phyloP scores from a whole-genome alignment of 1,140 invertebrate genomes.

The Drosophila navojoa region DNA sequence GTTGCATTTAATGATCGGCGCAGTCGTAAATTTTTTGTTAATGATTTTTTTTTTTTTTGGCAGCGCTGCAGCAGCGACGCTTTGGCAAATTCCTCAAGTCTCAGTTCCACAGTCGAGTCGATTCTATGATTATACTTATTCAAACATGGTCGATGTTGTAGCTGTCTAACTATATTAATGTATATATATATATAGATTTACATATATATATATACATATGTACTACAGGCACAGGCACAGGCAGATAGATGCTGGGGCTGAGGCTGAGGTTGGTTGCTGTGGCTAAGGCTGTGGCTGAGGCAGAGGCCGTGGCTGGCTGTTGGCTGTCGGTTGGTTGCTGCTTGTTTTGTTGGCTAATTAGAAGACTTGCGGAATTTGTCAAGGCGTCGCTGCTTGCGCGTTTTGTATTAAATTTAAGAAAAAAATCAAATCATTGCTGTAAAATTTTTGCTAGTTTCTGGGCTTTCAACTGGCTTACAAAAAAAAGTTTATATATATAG shows the following conservation, averaged over 20 bases:
- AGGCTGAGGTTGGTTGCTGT: constrained; percentile 26
- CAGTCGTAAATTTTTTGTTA: constrained; percentile 55
- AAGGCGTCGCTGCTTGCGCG: constrained; percentile 78
- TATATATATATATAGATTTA: constrained; percentile 18
- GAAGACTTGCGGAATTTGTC: constrained; percentile 78
- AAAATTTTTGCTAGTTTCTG: constrained; percentile 60
- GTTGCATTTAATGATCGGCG: constrained; percentile 65
- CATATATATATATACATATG: constrained; percentile 3
- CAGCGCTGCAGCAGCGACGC: constrained; percentile 76
- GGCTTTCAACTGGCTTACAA: constrained; percentile 25
- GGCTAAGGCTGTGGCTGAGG: constrained; percentile 28
- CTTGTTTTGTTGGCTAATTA: constrained; percentile 25
- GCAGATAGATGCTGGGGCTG: neutral
- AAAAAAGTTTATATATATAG: constrained; percentile 12
- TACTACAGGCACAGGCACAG: constrained; percentile 4
- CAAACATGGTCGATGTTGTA: constrained; percentile 16
- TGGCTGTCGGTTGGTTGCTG: constrained; percentile 36
- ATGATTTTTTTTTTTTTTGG: constrained; percentile 41
- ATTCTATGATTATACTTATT: constrained; percentile 46
- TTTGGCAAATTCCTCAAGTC: constrained; percentile 81
- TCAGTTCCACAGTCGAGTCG: constrained; percentile 13
- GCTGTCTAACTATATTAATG: constrained; percentile 3
- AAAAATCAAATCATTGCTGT: constrained; percentile 84
- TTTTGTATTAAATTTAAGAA: constrained; percentile 75
- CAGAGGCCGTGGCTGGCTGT: constrained; percentile 25